phyloP scores from a whole-genome alignment of 2,113 vertebrate species.

The Phrynosoma platyrhinos region DNA sequence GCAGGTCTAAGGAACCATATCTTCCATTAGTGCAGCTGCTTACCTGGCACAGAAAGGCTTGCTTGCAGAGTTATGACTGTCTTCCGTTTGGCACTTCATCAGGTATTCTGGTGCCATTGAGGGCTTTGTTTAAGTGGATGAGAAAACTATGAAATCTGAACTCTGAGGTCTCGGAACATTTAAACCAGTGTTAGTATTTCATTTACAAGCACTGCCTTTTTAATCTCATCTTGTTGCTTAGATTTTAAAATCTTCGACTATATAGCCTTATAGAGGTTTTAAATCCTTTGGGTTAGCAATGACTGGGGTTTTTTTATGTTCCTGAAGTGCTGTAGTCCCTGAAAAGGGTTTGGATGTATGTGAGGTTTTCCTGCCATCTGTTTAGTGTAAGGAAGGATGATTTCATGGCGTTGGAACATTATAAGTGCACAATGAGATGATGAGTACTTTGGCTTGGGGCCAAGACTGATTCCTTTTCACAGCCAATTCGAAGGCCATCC shows the following conservation, averaged over 20 bases:
- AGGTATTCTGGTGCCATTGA: background rate
- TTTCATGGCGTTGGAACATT: background rate
- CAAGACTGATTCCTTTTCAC: background rate
- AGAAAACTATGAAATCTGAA: background rate
- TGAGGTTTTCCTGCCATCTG: constrained; percentile 1
- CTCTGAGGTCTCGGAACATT: background rate
- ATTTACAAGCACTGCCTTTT: background rate
- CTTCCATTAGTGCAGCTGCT: background rate
- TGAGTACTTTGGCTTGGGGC: background rate
- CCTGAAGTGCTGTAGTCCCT: background rate
- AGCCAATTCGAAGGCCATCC: background rate
- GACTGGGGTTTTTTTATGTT: background rate
- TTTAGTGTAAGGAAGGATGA: background rate
- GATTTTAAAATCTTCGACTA: background rate
- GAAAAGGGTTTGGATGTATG: background rate
- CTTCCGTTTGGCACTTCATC: background rate
- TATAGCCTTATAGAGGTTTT: background rate
- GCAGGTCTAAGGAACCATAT: background rate
- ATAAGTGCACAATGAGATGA: background rate
- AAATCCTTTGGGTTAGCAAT: background rate
- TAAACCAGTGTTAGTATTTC: background rate
- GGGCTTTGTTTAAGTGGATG: background rate
- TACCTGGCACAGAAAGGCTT: background rate
- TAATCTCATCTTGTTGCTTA: background rate
- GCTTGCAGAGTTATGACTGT: background rate